phyloP scores from a whole-genome alignment of 2,888 invertebrate genomes.

The Lacanobia wlatinum region DNA sequence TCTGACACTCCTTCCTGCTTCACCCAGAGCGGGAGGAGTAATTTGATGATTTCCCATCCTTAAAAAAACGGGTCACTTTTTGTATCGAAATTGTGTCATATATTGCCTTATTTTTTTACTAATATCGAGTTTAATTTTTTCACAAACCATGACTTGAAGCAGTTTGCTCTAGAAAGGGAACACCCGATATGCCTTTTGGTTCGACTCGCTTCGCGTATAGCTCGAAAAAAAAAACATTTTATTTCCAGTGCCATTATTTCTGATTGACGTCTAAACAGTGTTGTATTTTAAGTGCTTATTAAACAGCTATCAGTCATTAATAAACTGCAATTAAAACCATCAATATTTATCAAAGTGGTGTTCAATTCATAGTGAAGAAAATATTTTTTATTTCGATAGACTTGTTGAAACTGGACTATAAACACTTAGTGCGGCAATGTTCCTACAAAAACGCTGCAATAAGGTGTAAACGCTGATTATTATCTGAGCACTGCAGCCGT shows the following conservation, averaged over 20 bases:
- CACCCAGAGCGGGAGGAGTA: too few relatives aligned
- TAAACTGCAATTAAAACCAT: constrained; percentile 41
- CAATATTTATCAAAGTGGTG: constrained; percentile 37
- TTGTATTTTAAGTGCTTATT: constrained; percentile 20
- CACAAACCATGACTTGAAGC: neutral
- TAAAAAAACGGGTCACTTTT: too few relatives aligned
- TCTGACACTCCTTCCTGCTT: too few relatives aligned
- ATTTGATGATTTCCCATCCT: too few relatives aligned
- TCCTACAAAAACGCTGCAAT: constrained; percentile 57
- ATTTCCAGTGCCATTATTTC: neutral
- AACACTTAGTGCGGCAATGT: constrained; percentile 47
- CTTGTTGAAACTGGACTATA: constrained; percentile 50
- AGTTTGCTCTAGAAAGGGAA: neutral
- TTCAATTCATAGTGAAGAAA: constrained; percentile 24
- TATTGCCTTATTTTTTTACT: too few relatives aligned
- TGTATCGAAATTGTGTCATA: too few relatives aligned
- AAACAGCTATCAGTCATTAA: constrained; percentile 39
- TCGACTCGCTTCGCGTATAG: neutral
- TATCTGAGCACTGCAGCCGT: constrained; percentile 51
- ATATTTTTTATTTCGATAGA: constrained; percentile 31
- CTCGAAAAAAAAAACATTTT: neutral
- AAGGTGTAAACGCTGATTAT: constrained; percentile 60
- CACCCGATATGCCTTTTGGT: neutral
- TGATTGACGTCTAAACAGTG: neutral
- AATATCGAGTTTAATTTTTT: too few relatives aligned